These are phyloP conservation scores for Bhutanitis thaidina DNA, from an alignment of 2,888 invertebrate genomes.

Conservation along the genomic window DNA sequence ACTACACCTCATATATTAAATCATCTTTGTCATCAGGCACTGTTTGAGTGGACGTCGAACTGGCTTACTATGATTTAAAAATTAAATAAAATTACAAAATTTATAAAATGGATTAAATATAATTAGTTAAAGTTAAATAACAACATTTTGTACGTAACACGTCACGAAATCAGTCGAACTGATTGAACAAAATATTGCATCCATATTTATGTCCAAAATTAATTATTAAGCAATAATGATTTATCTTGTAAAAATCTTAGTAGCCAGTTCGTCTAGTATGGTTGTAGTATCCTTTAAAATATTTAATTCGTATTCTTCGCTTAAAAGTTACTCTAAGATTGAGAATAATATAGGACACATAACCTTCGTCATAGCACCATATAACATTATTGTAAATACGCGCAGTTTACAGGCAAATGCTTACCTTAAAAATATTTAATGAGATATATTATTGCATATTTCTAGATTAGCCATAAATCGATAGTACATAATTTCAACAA, in stretches of 20 bases:
- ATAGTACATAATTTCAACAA: slow-evolving; percentile 75
- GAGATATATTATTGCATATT: slow-evolving; percentile 56
- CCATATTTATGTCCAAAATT: too few relatives aligned
- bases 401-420: slow-evolving; percentile 62
- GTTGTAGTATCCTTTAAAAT: slow-evolving; percentile 60
- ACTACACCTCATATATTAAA: slow-evolving; percentile 58
- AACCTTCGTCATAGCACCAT: slow-evolving; percentile 48
- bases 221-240: too few relatives aligned
- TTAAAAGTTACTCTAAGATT: slow-evolving; percentile 51
- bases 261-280: slow-evolving; percentile 66
- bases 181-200: too few relatives aligned
- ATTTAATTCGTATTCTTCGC: slow-evolving; percentile 57
- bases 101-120: too few relatives aligned
- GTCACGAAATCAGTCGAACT: too few relatives aligned
- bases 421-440: slow-evolving; percentile 54
- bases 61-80: slow-evolving; percentile 35
- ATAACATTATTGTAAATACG: slow-evolving; percentile 62
- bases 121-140: too few relatives aligned
- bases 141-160: too few relatives aligned
- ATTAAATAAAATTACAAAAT: slow-evolving; percentile 10
- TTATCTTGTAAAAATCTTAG: slow-evolving; percentile 29
- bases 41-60: slow-evolving; percentile 69
- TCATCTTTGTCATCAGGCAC: slow-evolving; percentile 65
- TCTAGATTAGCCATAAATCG: slow-evolving; percentile 70
- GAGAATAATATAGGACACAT: slow-evolving; percentile 46